Conservation (phyloP, 1,140 invertebrate genomes). For the Laupala kohalensis region DNA sequence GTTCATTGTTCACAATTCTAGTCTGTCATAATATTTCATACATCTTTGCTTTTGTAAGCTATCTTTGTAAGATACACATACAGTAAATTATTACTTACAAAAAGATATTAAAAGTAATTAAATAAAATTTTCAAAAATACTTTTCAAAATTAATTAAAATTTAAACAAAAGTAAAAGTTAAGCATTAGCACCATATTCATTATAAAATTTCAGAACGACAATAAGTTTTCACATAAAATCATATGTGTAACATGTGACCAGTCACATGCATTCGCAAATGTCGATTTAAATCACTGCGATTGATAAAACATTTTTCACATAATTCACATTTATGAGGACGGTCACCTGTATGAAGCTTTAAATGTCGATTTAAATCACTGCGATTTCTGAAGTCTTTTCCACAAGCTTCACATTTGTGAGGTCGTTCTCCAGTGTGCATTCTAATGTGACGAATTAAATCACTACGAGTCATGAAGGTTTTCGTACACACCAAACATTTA, state of each 20-base stretch:
- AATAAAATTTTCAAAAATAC: too few relatives aligned
- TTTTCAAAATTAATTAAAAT: background rate
- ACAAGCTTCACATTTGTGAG: background rate
- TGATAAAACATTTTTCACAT: background rate
- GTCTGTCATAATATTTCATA: too few relatives aligned
- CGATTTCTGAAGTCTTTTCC: background rate
- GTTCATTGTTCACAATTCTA: too few relatives aligned
- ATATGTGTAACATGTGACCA: background rate
- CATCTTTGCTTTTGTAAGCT: too few relatives aligned
- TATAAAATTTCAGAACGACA: too few relatives aligned
- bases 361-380: background rate
- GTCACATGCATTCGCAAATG: background rate
- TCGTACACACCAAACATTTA: background rate
- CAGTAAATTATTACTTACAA: too few relatives aligned
- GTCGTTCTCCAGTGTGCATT: background rate
- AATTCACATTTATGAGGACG: background rate
- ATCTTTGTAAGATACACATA: too few relatives aligned
- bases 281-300: background rate
- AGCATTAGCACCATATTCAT: background rate
- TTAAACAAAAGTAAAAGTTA: background rate
- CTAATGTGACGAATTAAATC: background rate
- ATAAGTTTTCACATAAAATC: background rate
- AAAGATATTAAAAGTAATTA: too few relatives aligned
- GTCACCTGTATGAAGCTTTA: background rate
- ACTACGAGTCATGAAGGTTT: constrained; percentile 7